Evolutionary conservation across 2,888 invertebrate species (phyloP).

Genomic region (Eristalis arbustorum): DNA sequence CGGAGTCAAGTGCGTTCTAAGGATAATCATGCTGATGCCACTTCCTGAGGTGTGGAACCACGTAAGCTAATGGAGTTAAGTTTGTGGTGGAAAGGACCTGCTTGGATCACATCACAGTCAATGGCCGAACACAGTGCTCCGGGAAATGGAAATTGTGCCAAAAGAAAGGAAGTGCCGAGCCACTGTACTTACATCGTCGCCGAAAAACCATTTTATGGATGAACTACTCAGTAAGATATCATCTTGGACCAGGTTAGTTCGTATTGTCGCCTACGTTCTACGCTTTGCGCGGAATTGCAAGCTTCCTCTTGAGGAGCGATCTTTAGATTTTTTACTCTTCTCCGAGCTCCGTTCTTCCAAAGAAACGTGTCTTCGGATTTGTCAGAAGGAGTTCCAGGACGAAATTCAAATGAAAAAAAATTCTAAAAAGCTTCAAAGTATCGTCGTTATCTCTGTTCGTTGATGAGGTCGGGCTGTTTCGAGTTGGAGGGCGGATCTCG

Average conservation of each 20-base stretch:
- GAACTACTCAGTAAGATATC: background rate
- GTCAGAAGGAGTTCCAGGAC: background rate
- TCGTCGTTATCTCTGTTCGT: background rate
- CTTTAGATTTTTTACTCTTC: background rate
- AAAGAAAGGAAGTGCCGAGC: background rate
- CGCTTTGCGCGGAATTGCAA: background rate
- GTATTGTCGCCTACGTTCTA: background rate
- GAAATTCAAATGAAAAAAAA: background rate
- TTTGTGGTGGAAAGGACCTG: conserved; percentile 72
- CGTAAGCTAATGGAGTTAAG: conserved; percentile 30
- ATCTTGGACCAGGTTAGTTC: conserved; percentile 9
- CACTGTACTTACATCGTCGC: background rate
- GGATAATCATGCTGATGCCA: conserved; percentile 71
- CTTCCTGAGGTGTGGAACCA: conserved; percentile 66
- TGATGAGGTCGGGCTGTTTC: background rate
- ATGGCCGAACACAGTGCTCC: background rate
- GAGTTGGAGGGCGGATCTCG: background rate
- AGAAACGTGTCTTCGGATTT: background rate
- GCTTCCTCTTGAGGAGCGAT: background rate
- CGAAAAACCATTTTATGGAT: background rate
- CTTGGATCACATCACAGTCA: conserved; percentile 7
- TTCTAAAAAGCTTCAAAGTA: background rate
- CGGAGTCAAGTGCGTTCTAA: conserved; percentile 66
- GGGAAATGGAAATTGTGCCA: background rate
- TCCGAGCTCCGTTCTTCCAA: background rate